A percentile compares a stretch with the other conserved stretches of the same genome.
Evolutionary conservation across 2,797 vertebrate genomes (phyloP).

Genomic region (Cyclopterus lumpus): DNA sequence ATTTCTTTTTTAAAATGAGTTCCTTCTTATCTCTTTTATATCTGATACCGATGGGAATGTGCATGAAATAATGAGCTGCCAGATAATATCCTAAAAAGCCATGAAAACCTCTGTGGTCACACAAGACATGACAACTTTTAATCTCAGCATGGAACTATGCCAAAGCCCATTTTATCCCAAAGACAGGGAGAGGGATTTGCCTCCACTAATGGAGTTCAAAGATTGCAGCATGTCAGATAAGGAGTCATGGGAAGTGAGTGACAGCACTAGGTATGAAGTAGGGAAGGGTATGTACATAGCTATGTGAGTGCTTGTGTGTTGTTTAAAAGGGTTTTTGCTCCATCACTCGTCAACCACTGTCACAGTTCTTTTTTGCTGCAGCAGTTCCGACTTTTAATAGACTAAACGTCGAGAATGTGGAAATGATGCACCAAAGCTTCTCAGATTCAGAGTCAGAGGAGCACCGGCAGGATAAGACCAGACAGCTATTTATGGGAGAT

Average conservation of each 20-base stretch:
- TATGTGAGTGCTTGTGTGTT: conserved; percentile 46
- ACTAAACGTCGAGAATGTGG: conserved; percentile 59
- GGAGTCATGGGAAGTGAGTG: conserved; percentile 75
- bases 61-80: conserved; percentile 78
- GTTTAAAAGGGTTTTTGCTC: conserved; percentile 62
- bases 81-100: conserved; percentile 74
- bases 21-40: conserved; percentile 61
- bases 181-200: conserved; percentile 79
- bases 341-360: conserved; percentile 59
- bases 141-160: conserved; percentile 80
- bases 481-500: conserved; percentile 96
- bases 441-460: conserved; percentile 75
- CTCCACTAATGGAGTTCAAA: conserved; percentile 85
- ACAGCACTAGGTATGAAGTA: conserved; percentile 65
- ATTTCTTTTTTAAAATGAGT: conserved; percentile 14
- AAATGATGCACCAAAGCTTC: conserved; percentile 66
- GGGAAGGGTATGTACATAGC: conserved; percentile 61
- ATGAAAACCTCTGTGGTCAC: conserved; percentile 67
- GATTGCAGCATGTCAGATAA: conserved; percentile 82
- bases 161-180: conserved; percentile 81
- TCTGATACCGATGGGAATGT: conserved; percentile 70
- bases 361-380: conserved; percentile 39
- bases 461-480: conserved; percentile 84
- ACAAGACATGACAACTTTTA: conserved; percentile 84
- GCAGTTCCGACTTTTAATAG: conserved; percentile 68